Percentiles rank a stretch among this genome's conserved stretches.
These are phyloP conservation scores for Gymnothorax javanicus DNA, from an alignment of 2,797 vertebrate species.

Conservation along the genomic window DNA sequence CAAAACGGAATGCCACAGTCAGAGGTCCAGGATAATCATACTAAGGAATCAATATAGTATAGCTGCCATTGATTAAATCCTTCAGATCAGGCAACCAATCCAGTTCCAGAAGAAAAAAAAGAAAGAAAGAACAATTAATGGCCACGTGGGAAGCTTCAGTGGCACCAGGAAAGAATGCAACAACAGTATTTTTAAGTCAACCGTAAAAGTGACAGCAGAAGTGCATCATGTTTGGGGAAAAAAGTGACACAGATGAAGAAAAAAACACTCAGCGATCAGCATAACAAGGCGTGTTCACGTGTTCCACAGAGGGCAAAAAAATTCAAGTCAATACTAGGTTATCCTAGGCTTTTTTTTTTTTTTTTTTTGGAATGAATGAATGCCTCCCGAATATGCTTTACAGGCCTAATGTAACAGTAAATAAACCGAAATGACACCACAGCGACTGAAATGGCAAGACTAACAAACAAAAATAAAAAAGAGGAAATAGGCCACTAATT, in stretches of 20 bases:
- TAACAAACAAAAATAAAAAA: neutral
- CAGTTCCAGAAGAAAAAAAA: neutral
- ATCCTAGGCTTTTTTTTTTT: neutral
- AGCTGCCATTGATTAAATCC: slow-evolving; percentile 7
- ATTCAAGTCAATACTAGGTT: neutral
- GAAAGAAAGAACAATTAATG: neutral
- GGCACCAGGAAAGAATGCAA: neutral
- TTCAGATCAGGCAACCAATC: neutral
- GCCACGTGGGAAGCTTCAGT: neutral
- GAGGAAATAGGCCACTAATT: neutral
- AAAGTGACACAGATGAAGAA: neutral
- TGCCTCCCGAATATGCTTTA: neutral
- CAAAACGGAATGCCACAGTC: neutral
- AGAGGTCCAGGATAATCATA: neutral
- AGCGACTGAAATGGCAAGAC: neutral
- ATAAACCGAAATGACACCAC: neutral
- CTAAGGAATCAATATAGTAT: neutral
- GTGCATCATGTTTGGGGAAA: neutral
- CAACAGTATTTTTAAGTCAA: neutral
- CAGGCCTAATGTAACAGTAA: neutral
- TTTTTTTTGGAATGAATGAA: neutral
- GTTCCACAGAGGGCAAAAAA: neutral
- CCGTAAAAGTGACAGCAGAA: neutral
- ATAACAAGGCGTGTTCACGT: neutral
- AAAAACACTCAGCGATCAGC: neutral